Conservation (phyloP, 1,140 invertebrate species). For the Drosophila nigrodunni region DNA sequence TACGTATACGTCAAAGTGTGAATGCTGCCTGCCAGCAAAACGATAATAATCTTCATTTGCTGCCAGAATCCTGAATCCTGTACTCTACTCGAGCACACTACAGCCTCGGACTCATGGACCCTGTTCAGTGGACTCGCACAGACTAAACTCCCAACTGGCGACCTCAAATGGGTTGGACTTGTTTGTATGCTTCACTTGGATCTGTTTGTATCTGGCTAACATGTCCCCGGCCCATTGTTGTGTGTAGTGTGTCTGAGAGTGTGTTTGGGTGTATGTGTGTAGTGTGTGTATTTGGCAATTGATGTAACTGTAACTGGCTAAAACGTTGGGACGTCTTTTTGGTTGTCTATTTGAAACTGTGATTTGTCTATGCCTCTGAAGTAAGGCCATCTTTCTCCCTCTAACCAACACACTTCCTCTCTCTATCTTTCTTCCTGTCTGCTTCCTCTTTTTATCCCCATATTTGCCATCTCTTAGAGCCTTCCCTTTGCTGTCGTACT, state of each 20-base stretch:
- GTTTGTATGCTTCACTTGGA: conserved; percentile 46
- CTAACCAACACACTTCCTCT: neutral
- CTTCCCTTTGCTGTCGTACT: conserved; percentile 47
- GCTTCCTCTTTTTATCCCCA: neutral
- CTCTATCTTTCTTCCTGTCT: conserved; percentile 9
- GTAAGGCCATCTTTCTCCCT: neutral
- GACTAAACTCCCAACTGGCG: conserved; percentile 1
- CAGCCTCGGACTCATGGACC: neutral
- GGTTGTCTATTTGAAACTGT: conserved; percentile 75
- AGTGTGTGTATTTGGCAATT: conserved; percentile 60
- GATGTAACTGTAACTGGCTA: conserved; percentile 72
- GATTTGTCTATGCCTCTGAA: conserved; percentile 55
- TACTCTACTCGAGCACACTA: neutral
- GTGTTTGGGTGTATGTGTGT: conserved; percentile 20
- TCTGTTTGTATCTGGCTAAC: conserved; percentile 65
- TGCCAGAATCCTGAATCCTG: neutral
- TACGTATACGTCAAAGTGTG: conserved; percentile 53
- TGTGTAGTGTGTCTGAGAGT: conserved; percentile 27
- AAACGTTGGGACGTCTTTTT: conserved; percentile 72
- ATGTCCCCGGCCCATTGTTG: conserved; percentile 73
- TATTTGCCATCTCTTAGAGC: neutral
- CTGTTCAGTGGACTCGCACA: neutral
- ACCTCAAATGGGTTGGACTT: conserved; percentile 24
- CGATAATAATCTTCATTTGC: conserved; percentile 75
- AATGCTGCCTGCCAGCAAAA: conserved; percentile 53